Evolutionary conservation across 1,140 invertebrate genomes (phyloP).

Genomic region (Philopotamus ludificatus): DNA sequence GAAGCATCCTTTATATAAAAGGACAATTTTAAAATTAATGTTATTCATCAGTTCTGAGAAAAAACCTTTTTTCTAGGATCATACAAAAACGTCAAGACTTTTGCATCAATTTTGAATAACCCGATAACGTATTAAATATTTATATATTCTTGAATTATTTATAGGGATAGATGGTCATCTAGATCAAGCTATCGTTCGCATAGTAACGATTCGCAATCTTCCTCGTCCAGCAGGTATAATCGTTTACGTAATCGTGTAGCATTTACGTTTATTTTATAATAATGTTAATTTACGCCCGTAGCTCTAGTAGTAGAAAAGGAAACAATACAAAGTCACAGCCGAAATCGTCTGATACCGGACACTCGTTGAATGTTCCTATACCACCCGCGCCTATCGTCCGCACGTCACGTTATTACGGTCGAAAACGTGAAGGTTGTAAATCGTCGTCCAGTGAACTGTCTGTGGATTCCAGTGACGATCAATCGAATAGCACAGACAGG

Average conservation of each 20-base stretch:
- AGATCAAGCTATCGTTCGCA: slow-evolving; percentile 18
- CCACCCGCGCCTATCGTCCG: slow-evolving; percentile 2
- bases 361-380: background rate
- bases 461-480: slow-evolving; percentile 47
- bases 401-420: slow-evolving; percentile 51
- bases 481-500: slow-evolving; percentile 48
- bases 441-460: slow-evolving; percentile 52
- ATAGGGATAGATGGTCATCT: slow-evolving; percentile 11
- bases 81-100: no score
- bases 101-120: no score
- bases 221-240: slow-evolving; percentile 6
- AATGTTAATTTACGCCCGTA: background rate
- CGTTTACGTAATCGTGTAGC: background rate
- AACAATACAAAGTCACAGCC: slow-evolving; percentile 39
- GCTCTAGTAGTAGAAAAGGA: slow-evolving; percentile 26
- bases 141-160: background rate
- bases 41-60: no score
- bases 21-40: no score
- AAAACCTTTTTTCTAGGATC: no score
- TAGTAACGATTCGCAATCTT: slow-evolving; percentile 4
- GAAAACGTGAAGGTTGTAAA: slow-evolving; percentile 49
- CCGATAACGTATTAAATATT: no score
- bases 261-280: background rate
- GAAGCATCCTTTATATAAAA: no score
- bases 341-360: slow-evolving; percentile 13